A percentile compares a stretch with the other conserved stretches of the same genome.
These are phyloP conservation scores for Grallaria varia DNA, from an alignment of 2,113 vertebrate genomes.

Conservation along the genomic window DNA sequence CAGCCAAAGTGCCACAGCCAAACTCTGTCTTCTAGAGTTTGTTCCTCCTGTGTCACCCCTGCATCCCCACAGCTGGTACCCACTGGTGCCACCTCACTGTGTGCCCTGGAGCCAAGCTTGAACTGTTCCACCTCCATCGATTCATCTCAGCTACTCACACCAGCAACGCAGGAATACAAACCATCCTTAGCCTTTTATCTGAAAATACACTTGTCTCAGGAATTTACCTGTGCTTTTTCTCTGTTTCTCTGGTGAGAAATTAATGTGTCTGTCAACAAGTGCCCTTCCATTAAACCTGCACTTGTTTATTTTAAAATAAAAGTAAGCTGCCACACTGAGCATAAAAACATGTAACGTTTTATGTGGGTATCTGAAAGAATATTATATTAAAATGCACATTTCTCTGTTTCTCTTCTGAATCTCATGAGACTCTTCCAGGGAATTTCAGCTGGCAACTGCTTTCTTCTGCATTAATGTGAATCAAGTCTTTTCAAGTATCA, in stretches of 20 bases:
- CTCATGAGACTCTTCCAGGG: constrained; percentile 43
- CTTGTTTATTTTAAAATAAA: constrained; percentile 62
- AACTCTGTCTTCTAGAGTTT: background rate
- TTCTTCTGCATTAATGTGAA: constrained; percentile 40
- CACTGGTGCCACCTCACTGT: background rate
- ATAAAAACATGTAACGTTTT: constrained; percentile 7
- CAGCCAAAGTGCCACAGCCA: background rate
- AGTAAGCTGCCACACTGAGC: constrained; percentile 3
- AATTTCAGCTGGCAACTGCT: constrained; percentile 51
- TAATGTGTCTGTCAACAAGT: constrained; percentile 45
- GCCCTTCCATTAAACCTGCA: constrained; percentile 46
- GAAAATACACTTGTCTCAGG: background rate
- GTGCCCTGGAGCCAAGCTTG: background rate
- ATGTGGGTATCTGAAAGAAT: constrained; percentile 53
- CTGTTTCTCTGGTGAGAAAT: constrained; percentile 7
- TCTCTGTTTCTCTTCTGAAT: constrained; percentile 62
- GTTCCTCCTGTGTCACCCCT: background rate
- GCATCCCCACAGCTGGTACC: background rate
- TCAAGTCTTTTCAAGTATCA: constrained; percentile 1
- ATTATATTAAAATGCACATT: constrained; percentile 70
- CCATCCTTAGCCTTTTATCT: background rate
- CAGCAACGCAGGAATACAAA: background rate
- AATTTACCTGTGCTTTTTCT: background rate
- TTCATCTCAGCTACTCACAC: background rate
- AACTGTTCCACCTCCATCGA: background rate